Base-by-base conservation (phyloP, 2,113 vertebrate species). In the Copsychus sechellarum region DNA sequence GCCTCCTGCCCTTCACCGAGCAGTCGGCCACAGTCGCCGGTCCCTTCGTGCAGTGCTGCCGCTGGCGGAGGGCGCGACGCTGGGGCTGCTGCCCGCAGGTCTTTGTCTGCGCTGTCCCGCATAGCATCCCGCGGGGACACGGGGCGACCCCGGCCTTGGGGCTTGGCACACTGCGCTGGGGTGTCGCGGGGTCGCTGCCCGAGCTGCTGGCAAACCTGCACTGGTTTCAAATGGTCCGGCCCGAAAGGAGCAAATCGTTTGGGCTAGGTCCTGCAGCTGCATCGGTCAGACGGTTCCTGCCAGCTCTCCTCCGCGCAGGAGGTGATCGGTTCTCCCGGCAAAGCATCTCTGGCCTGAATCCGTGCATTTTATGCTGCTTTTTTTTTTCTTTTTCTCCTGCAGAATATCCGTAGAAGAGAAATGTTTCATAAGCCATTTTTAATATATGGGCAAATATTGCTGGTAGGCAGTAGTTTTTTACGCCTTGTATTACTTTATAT, bases 81-180 rank as follows among this genome's bases (percentile, higher is more conserved):
- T n/a, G 54, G 72, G 88, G 86, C 81, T 56, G 87, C 87, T 86
- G 87, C 66, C 90, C 86, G 31, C 56, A 6, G 62, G 71, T 69
- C 94, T 96, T 96, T 96, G 93, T 96, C 90, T 84, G 74, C 40
- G 42, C 82, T 65, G 87, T 69, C 95, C 94, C 36, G 65, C 48
- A 4, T 4, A 17, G 76, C 48, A 14, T 79, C 72, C 47, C 54
- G 7, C 2, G 40, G 45, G 53, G 11, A 69, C 45, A 13, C 14
- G 50, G 47, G 53, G 18, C 2, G 0, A 61, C 14, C 66, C 29
- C 2, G 3, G 34, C 20, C 5, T 12, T 17, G 65, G 61, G 61
- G 28, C 33, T 85, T 4, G 61, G 67, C 20, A 4, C n/a, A 2
- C 36, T 11, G n/a, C 51, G 15, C 51, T 13, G 24, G 47, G 47